phyloP scores from a whole-genome alignment of 2,797 vertebrate species.

The Phrynocephalus guinanensis region DNA sequence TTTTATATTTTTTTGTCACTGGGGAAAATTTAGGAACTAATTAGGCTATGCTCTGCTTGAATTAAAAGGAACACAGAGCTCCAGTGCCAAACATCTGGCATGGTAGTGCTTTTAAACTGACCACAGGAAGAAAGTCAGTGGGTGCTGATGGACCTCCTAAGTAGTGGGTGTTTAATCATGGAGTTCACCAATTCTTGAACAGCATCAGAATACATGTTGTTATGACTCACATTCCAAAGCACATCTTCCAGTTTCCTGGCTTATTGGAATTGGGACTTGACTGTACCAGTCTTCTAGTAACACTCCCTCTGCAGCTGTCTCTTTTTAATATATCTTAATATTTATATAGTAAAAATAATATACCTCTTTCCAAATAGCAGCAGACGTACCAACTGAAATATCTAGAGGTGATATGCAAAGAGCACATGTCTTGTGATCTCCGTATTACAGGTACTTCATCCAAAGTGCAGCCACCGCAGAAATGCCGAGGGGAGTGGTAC shows the following conservation, averaged over 20 bases:
- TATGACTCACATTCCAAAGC: neutral
- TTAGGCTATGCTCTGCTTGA: too few species aligned
- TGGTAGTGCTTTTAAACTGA: too few species aligned
- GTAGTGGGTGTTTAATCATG: too few species aligned
- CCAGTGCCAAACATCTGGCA: too few species aligned
- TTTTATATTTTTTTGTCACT: too few species aligned
- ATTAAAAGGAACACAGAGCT: too few species aligned
- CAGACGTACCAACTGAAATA: neutral
- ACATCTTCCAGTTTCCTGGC: neutral
- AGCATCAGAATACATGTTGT: neutral
- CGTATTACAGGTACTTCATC: conserved; percentile 25
- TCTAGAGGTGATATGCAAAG: neutral
- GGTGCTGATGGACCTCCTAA: too few species aligned
- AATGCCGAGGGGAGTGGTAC: conserved; percentile 10
- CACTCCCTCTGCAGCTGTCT: too few species aligned
- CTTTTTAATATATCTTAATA: neutral
- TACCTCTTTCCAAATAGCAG: conserved; percentile 14
- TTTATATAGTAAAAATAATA: conserved; percentile 9
- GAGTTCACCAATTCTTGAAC: neutral
- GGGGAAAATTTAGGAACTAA: too few species aligned
- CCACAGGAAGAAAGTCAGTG: too few species aligned
- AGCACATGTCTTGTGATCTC: neutral
- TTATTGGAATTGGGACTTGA: neutral
- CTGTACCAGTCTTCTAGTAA: too few species aligned
- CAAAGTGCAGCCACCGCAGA: conserved; percentile 14